Base-by-base conservation (phyloP, 1,140 invertebrate genomes). In the Pseudomyrmex sp. region DNA sequence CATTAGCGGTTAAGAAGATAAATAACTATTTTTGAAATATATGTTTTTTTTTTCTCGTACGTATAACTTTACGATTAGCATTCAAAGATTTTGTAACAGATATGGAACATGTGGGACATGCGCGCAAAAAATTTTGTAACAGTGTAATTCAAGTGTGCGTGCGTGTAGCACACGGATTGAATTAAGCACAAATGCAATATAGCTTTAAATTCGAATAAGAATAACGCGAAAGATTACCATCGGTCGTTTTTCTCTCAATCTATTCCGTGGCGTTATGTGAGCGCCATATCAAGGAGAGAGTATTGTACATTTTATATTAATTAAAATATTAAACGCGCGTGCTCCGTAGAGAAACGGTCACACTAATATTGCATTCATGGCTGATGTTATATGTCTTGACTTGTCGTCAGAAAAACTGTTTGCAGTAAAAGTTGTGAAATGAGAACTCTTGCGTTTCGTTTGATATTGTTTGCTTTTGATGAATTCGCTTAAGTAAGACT, bases 371-470 rank as follows among this genome's bases (percentile, higher is more conserved):
- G 44, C 48, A 58, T 56, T 61, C 46, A 54, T 82, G 54, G 66
- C 26, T 52, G 63, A 82, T 63, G 50, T 52, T 35, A 18, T 20
- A 35, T 68, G 26, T 86, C 50, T 18, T 59, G n/a, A 2, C 10
- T 56, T 56, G 56, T 86, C 85, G 56, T 85, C 52, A 48, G 58
- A 20, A 74, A 86, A 85, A 85, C 63, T 82, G 44, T n/a, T 52
- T n/a, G 69, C 58, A 44, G 50, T 86, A 86, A 86, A 85, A 74
- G 54, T 69, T 44, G 56, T 23, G 75, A 68, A 82, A 85, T 5
- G 62, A n/a, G 26, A 12, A 23, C 56, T 69, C 69, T 85, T 82
- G 82, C 44, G 63, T 82, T 54, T 44, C 10, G 56, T 69, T 69
- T 35, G 35, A 35, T 35, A 35, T 35, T 35, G 35, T 7, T 35